Evolutionary conservation across 2,797 vertebrate species (phyloP).

Genomic region (Leuciscus waleckii): DNA sequence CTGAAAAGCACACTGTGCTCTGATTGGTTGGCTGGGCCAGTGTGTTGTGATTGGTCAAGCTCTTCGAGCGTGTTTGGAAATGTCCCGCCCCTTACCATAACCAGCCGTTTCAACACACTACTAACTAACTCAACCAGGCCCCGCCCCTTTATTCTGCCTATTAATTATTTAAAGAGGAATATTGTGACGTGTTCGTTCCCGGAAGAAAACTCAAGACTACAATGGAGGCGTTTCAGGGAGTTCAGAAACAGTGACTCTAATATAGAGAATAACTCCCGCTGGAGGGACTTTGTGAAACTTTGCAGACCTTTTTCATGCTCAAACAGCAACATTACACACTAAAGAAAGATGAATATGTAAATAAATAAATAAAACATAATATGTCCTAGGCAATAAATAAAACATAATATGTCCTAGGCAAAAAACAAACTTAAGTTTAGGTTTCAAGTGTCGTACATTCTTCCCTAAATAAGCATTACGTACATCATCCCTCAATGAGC

Average conservation of each 20-base stretch:
- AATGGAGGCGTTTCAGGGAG: not conserved
- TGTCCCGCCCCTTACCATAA: not conserved
- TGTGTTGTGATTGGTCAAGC: not conserved
- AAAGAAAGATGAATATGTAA: not conserved
- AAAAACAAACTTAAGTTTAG: not conserved
- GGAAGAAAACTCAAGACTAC: not conserved
- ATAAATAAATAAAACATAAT: not conserved
- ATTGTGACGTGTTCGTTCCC: not conserved
- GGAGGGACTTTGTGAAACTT: not conserved
- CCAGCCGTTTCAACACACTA: not conserved
- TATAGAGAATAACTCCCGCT: not conserved
- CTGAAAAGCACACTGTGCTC: not conserved
- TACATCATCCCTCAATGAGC: not conserved
- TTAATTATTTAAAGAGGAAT: not conserved
- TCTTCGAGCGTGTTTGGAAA: not conserved
- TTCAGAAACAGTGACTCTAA: not conserved
- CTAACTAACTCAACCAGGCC: not conserved
- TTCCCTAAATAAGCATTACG: not conserved
- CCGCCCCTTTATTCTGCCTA: not conserved
- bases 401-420: not conserved
- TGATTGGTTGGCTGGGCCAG: not conserved
- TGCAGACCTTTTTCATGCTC: not conserved
- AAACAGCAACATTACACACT: not conserved
- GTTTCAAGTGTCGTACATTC: not conserved
- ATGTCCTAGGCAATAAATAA: not conserved